Percentiles rank a stretch among this genome's conserved stretches.
phyloP scores from a whole-genome alignment of 2,113 vertebrate genomes.

The Uria aalge region DNA sequence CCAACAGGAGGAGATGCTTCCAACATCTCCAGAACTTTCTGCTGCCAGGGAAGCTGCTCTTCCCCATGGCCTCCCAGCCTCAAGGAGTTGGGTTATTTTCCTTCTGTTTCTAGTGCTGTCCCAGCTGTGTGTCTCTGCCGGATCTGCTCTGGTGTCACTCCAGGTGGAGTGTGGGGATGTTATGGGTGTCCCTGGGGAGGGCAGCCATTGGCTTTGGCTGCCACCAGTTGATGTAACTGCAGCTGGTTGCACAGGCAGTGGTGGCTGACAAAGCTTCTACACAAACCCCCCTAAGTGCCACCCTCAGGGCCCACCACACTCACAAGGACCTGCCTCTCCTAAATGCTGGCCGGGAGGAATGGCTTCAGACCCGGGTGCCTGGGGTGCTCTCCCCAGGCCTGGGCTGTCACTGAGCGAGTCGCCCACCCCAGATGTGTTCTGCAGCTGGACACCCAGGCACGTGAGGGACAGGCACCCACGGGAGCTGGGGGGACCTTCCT shows the following conservation, averaged over 20 bases:
- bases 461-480: fast-evolving
- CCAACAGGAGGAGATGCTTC: background rate
- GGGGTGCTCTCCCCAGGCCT: background rate
- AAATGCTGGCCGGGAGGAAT: background rate
- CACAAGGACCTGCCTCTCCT: background rate
- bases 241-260: background rate
- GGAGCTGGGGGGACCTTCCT: background rate
- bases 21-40: background rate
- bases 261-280: background rate
- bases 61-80: background rate
- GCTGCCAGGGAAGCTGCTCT: background rate
- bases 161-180: background rate
- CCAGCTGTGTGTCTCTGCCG: background rate
- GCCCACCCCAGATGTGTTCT: background rate
- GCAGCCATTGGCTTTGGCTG: background rate
- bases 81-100: background rate
- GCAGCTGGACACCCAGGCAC: background rate
- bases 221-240: background rate
- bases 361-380: background rate
- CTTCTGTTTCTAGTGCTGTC: background rate
- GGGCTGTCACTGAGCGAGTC: fast-evolving
- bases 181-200: background rate
- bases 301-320: background rate
- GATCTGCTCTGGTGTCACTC: background rate
- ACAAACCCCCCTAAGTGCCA: background rate